Evolutionary conservation across 1,140 invertebrate species (phyloP).

Genomic region (Drosophila tsacasi): DNA sequence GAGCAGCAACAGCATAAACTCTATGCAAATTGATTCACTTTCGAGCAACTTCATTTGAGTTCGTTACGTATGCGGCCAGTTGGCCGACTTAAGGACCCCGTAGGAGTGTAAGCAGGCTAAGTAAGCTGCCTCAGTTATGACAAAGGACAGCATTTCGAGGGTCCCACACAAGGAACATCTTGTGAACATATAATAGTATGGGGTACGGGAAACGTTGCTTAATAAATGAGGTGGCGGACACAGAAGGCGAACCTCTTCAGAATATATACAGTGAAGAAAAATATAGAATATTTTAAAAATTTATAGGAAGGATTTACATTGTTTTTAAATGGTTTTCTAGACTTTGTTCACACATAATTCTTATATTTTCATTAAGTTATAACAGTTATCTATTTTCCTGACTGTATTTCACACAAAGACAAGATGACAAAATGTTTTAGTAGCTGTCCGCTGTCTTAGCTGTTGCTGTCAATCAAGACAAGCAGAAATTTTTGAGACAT

Average conservation of each 20-base stretch:
- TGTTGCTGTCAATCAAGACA: constrained; percentile 74
- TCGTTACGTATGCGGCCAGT: constrained; percentile 74
- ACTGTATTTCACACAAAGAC: constrained; percentile 24
- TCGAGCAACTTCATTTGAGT: constrained; percentile 74
- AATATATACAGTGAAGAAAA: constrained; percentile 17
- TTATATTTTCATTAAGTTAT: too few relatives aligned
- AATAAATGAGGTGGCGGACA: constrained; percentile 68
- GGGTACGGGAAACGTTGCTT: constrained; percentile 25
- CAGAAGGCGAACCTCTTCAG: constrained; percentile 25
- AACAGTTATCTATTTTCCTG: neutral
- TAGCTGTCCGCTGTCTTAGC: constrained; percentile 34
- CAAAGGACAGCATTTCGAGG: constrained; percentile 47
- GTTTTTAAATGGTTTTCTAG: neutral
- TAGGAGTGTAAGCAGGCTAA: constrained; percentile 37
- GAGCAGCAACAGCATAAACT: constrained; percentile 54
- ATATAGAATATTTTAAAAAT: neutral
- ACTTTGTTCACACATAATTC: too few relatives aligned
- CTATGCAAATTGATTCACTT: constrained; percentile 77
- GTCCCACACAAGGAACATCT: constrained; percentile 24
- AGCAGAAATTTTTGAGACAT: constrained; percentile 67
- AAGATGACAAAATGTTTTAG: constrained; percentile 27
- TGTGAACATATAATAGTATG: constrained; percentile 21
- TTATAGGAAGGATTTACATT: neutral
- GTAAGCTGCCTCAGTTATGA: constrained; percentile 50
- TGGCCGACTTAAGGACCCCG: constrained; percentile 35